A percentile compares a stretch with the other conserved stretches of the same genome.
These are phyloP conservation scores for Aplidium turbinatum DNA, from an alignment of 23 tunicate genomes.

Conservation along the genomic window DNA sequence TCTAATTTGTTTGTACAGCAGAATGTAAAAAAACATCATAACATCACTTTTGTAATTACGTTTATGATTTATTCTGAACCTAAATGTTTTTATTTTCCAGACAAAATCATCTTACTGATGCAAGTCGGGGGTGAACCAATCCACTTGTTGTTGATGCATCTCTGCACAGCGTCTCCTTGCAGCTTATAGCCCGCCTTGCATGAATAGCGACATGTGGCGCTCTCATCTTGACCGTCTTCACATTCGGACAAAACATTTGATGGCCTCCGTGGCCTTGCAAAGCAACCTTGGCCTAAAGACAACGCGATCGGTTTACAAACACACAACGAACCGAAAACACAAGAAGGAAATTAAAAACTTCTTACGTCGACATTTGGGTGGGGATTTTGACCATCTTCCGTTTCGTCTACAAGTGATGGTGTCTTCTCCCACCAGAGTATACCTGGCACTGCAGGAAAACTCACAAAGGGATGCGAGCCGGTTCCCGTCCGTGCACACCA, in stretches of 20 bases:
- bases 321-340: too few relatives aligned
- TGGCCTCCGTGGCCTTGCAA: conserved; percentile 23
- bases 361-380: conserved; percentile 66
- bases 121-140: conserved; percentile 41
- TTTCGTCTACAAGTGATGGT: conserved; percentile 31
- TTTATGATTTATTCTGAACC: too few relatives aligned
- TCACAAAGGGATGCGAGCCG: conserved; percentile 63
- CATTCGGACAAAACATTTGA: conserved; percentile 55
- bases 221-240: conserved; percentile 27
- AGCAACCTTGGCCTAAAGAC: conserved; percentile 50
- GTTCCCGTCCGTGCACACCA: conserved; percentile 39
- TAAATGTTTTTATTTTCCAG: neutral
- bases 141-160: conserved; percentile 47
- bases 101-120: conserved; percentile 40
- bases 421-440: conserved; percentile 34
- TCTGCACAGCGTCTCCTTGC: conserved; percentile 23
- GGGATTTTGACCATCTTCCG: conserved; percentile 48
- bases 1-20: too few relatives aligned
- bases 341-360: conserved; percentile 4
- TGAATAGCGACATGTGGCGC: conserved; percentile 53
- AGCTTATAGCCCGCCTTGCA: conserved; percentile 49
- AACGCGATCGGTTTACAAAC: too few relatives aligned
- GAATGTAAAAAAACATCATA: too few relatives aligned
- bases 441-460: conserved; percentile 46
- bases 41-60: too few relatives aligned